Evolutionary conservation across 23 tunicate species (phyloP), one percentile per base, ranked within the genome.

Genomic region (Diplosoma virens): DNA sequence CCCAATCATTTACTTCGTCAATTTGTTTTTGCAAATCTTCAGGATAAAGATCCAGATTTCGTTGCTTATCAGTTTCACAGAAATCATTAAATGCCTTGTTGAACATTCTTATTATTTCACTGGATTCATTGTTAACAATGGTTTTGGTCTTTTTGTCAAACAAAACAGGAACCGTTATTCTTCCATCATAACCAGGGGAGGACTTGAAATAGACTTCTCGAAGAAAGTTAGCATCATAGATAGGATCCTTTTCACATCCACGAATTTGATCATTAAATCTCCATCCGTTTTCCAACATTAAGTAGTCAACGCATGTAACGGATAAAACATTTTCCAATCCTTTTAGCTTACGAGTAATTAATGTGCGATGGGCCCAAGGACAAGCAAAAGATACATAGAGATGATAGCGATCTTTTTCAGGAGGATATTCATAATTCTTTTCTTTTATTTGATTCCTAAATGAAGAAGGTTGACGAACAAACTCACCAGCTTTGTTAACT

Each of bases 71-170:
- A 7, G 69, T 73, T 32, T 66, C 80, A 66, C 90, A 84, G 25
- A 71, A 90, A 0, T 83, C 72, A 66, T 90, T 79, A 20, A 90
- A 54, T 41, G 63, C 77, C 17, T 33, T 22, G 65, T 79, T 84
- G 1, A 90, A 66, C 79, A 90, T 84, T 58, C 97, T 76, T 3
- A 90, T 84, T 28, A 90, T 90, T 68, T 90, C 97, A 79, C 97
- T 90, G 60, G 97, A 90, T 75, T 90, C 97, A 45, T 90, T 90
- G 74, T 90, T 90, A 27, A 90, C 97, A 56, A 90, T 90, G 54
- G 37, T 84, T 24, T 73, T 74, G 2, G 77, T 37, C 56, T 84
- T 73, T 63, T 90, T 90, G 75, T 90, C 97, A 69, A 90, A 90
- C 25, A 90, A 79, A 28, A 90, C 89, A 0, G 97, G 97, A 17